These are phyloP conservation scores for Lethrus apterus DNA, from an alignment of 1,140 invertebrate species.

Conservation along the genomic window DNA sequence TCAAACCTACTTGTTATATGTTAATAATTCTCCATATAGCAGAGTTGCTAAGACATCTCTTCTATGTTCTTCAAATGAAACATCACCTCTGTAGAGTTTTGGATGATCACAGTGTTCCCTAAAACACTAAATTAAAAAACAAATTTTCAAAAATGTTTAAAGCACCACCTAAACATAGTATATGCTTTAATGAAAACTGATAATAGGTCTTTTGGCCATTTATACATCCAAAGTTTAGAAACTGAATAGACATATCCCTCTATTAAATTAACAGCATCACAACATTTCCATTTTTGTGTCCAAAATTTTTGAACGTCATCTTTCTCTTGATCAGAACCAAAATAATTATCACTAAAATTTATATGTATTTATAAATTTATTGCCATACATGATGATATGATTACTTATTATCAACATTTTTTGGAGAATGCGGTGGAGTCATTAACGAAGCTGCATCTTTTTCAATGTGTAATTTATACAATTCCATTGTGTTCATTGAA, in stretches of 20 bases:
- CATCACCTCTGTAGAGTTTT: slow-evolving; percentile 41
- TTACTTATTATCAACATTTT: slow-evolving; percentile 16
- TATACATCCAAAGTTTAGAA: slow-evolving; percentile 50
- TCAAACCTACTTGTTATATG: slow-evolving; percentile 24
- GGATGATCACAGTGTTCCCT: slow-evolving; percentile 50
- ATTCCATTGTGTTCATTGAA: slow-evolving; percentile 56
- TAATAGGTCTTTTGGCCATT: slow-evolving; percentile 56
- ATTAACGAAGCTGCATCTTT: slow-evolving; percentile 40
- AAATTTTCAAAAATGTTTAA: neutral
- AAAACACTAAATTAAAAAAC: slow-evolving; percentile 31
- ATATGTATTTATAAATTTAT: slow-evolving; percentile 16
- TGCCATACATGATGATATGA: neutral
- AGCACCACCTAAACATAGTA: slow-evolving; percentile 42
- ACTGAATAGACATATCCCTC: slow-evolving; percentile 52
- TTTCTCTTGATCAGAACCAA: slow-evolving; percentile 56
- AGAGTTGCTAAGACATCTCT: slow-evolving; percentile 53
- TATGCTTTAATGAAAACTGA: slow-evolving; percentile 55
- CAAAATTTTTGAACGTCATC: slow-evolving; percentile 58
- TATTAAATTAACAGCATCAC: slow-evolving; percentile 56
- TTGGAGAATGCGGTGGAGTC: slow-evolving; percentile 19
- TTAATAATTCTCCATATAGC: slow-evolving; percentile 53
- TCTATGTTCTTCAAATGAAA: slow-evolving; percentile 45
- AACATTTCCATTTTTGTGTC: slow-evolving; percentile 43
- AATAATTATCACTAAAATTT: slow-evolving; percentile 39
- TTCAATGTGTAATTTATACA: slow-evolving; percentile 55